These are phyloP conservation scores for Euproctis similis DNA, from an alignment of 2,888 invertebrate genomes.

Conservation along the genomic window DNA sequence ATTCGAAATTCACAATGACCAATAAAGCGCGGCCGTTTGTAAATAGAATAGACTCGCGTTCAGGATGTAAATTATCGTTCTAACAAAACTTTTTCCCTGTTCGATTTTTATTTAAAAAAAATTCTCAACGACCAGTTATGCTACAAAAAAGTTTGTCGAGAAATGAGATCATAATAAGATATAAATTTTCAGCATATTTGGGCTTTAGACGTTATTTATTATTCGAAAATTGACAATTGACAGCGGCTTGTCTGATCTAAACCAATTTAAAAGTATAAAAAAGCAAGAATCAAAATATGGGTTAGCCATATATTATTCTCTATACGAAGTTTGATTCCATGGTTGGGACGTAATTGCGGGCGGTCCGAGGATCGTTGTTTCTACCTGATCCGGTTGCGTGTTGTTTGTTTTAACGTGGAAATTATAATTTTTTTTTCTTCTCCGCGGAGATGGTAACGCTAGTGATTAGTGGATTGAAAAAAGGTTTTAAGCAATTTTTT, in stretches of 20 bases:
- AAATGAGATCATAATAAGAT: too few relatives aligned
- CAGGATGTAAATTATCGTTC: constrained; percentile 41
- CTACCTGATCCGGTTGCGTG: constrained; percentile 46
- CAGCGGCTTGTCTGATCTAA: constrained; percentile 24
- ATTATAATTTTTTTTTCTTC: constrained; percentile 38
- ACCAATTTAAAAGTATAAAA: too few relatives aligned
- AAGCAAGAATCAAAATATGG: constrained; percentile 64
- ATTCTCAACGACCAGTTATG: too few relatives aligned
- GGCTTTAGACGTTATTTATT: too few relatives aligned
- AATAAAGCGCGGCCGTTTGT: constrained; percentile 43
- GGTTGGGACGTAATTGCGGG: constrained; percentile 48
- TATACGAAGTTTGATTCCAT: constrained; percentile 35
- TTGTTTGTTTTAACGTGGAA: constrained; percentile 49
- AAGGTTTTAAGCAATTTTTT: constrained; percentile 26
- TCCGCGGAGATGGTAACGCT: constrained; percentile 31
- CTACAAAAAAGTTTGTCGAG: too few relatives aligned
- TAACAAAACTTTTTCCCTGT: constrained; percentile 20
- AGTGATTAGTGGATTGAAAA: constrained; percentile 29
- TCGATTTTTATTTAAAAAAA: constrained; percentile 8
- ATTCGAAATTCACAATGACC: constrained; percentile 53
- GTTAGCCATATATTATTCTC: constrained; percentile 38
- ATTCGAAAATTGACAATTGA: too few relatives aligned
- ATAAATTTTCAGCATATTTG: too few relatives aligned
- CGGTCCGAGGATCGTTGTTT: constrained; percentile 34
- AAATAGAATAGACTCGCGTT: constrained; percentile 38